These are phyloP conservation scores for Crypturellus tataupa DNA, from an alignment of 2,797 vertebrate genomes.

Conservation along the genomic window DNA sequence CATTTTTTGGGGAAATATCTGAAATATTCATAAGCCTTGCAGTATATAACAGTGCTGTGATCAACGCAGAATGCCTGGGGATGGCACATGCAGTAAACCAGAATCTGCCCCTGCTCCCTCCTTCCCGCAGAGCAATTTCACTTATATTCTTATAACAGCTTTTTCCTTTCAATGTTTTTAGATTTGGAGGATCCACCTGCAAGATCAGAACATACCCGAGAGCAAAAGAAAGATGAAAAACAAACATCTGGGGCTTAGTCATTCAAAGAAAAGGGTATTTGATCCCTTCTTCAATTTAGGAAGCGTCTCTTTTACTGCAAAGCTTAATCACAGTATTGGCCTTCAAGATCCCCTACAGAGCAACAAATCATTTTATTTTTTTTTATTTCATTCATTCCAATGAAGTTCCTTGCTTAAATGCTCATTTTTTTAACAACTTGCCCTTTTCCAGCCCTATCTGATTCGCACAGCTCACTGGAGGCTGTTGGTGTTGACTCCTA, in stretches of 20 bases:
- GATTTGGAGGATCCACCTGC: neutral
- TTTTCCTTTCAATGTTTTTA: neutral
- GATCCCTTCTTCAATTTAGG: neutral
- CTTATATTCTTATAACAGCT: neutral
- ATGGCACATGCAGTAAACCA: no score
- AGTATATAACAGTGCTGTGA: neutral
- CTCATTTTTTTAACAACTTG: neutral
- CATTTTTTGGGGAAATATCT: neutral
- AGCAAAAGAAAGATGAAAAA: neutral
- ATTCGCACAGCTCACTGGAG: fast-evolving
- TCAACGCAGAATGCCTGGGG: neutral
- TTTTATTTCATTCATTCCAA: neutral
- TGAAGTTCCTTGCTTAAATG: neutral
- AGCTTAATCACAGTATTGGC: neutral
- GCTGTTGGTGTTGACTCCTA: neutral
- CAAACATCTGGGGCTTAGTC: neutral
- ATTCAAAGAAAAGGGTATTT: neutral
- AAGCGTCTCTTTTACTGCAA: neutral
- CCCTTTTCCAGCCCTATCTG: neutral
- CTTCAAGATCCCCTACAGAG: neutral
- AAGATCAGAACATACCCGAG: neutral
- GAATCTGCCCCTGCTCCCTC: no score
- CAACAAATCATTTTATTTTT: neutral
- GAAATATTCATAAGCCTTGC: neutral
- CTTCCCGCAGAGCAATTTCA: neutral